A percentile compares a stretch with the other conserved stretches of the same genome.
Conservation (phyloP, 2,888 invertebrate genomes). For the Subacronicta megacephala region DNA sequence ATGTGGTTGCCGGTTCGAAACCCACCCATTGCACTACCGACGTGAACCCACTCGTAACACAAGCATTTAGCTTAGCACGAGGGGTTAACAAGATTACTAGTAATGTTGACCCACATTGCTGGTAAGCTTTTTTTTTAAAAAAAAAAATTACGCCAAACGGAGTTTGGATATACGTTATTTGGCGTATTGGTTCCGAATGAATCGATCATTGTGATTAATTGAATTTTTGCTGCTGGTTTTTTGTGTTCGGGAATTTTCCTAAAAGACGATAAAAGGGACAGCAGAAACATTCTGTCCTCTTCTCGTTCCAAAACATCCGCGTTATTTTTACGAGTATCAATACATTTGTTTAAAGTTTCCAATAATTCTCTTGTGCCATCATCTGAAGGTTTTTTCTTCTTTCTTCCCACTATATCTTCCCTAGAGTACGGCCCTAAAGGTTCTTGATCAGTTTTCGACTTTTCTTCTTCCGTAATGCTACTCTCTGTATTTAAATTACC, state of each 20-base stretch:
- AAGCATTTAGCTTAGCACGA: too few relatives aligned
- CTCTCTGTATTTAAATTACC: slow-evolving; percentile 41
- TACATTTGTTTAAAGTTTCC: slow-evolving; percentile 23
- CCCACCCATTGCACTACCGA: too few relatives aligned
- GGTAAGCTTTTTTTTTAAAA: too few relatives aligned
- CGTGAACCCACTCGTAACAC: too few relatives aligned
- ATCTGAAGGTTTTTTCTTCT: slow-evolving; percentile 35
- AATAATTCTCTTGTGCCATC: slow-evolving; percentile 36
- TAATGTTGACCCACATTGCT: too few relatives aligned
- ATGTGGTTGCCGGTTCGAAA: too few relatives aligned
- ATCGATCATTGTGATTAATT: slow-evolving; percentile 18
- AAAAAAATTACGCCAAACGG: slow-evolving; percentile 22
- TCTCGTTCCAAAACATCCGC: slow-evolving; percentile 33
- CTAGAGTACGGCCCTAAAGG: slow-evolving; percentile 41
- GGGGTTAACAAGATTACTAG: too few relatives aligned
- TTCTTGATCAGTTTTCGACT: slow-evolving; percentile 43
- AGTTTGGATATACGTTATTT: slow-evolving; percentile 35
- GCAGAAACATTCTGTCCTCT: slow-evolving; percentile 32
- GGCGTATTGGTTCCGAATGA: slow-evolving; percentile 19
- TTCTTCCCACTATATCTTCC: slow-evolving; percentile 40
- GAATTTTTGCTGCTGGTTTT: slow-evolving; percentile 34
- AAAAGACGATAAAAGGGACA: slow-evolving; percentile 30
- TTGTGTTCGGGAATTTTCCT: slow-evolving; percentile 36
- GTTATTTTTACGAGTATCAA: slow-evolving; percentile 38
- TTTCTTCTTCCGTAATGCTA: slow-evolving; percentile 41